Conservation (phyloP, 2,888 invertebrate species). For the Papilio gigon region DNA sequence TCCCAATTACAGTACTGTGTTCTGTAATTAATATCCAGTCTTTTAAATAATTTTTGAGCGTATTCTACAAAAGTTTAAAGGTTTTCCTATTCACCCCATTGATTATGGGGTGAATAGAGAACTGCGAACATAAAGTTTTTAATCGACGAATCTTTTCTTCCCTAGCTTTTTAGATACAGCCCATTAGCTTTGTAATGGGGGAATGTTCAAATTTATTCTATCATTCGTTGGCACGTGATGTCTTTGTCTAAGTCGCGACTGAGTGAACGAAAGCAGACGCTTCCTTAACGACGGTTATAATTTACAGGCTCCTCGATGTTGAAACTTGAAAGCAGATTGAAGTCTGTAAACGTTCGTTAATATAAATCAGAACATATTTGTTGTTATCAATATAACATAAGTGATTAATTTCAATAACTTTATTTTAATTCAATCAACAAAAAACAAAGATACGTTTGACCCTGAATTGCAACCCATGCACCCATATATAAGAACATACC, state of each 20-base stretch:
- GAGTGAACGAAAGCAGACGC: conserved; percentile 46
- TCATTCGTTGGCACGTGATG: conserved; percentile 81
- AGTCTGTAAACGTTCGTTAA: neutral
- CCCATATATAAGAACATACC: too few relatives aligned
- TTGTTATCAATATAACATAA: too few relatives aligned
- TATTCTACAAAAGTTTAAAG: conserved; percentile 55
- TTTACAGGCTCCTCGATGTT: conserved; percentile 30
- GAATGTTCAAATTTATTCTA: conserved; percentile 81
- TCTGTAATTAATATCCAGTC: neutral
- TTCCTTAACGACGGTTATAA: conserved; percentile 43
- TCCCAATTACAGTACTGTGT: conserved; percentile 30
- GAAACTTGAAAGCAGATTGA: conserved; percentile 24
- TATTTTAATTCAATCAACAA: too few relatives aligned
- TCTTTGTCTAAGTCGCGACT: conserved; percentile 66
- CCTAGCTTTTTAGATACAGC: conserved; percentile 78
- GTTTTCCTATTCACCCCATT: too few relatives aligned
- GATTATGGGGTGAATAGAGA: conserved; percentile 65
- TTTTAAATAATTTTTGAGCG: conserved; percentile 36
- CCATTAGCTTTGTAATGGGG: conserved; percentile 81
- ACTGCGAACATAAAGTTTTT: conserved; percentile 82
- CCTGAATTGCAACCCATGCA: too few relatives aligned
- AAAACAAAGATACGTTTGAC: too few relatives aligned
- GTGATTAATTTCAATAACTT: too few relatives aligned
- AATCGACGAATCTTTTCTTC: conserved; percentile 82
- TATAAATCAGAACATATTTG: neutral